Evolutionary conservation across 2,113 vertebrate species (phyloP), one percentile per base, ranked within the genome.

Genomic region (Illadopsis cleaveri): DNA sequence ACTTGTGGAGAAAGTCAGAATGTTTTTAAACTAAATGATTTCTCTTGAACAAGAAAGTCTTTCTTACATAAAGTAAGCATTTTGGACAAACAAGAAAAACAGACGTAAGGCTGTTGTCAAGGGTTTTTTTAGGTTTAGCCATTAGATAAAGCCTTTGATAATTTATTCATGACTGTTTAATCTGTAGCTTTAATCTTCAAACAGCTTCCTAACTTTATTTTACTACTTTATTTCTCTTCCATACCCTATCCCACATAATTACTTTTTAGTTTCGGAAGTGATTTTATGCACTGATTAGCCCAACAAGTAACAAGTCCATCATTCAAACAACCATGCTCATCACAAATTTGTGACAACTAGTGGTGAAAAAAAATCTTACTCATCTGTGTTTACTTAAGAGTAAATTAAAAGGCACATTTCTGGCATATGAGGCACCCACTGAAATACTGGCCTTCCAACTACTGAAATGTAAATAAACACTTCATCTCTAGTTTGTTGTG

Each of bases 141-240:
- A 86, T 82, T 86, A 89, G 95, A 96, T 94, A 97, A 97, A 95
- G 44, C 45, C 68, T 96, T 97, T 79, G 92, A 93, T 95, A 93
- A 97, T 95, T 83, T 96, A 97, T 96, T 98, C 19, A 96, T 93
- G 68, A 94, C 57, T 56, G 68, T 92, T 97, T 96, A 96, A 96
- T 96, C 94, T 92, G 68, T 64, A 61, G 80, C 84, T 95, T 93
- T 96, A 94, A 97, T 97, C 86, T 96, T 84, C 89, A 91, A 96
- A 96, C 51, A 6, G 60, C 66, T 97, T 94, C 91, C 65, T 92
- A 93, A 66, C 87, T 90, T 78, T 33, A 60, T 77, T 77, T 69
- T 77, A 60, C 95, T 95, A 75, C 72, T 95, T 98, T 94, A 81
- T 96, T 96, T 75, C 72, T 44, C 44, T 94, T 96, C 90, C 78